phyloP scores from a whole-genome alignment of 2,888 invertebrate genomes.

The Heliothis peltigera region DNA sequence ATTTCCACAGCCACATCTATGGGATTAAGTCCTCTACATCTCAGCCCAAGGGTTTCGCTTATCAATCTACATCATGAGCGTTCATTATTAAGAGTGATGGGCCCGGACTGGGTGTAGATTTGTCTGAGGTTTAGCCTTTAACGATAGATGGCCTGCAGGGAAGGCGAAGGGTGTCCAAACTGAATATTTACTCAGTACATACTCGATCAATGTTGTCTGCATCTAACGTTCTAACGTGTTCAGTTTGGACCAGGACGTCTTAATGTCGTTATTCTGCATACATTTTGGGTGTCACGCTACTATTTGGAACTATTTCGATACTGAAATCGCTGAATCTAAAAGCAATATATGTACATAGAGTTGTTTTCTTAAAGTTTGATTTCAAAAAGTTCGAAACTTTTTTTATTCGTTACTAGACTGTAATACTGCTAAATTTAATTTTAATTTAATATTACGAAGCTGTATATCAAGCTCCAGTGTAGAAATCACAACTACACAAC shows the following conservation, averaged over 20 bases:
- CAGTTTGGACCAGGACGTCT: slow-evolving; percentile 15
- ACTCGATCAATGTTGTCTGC: slow-evolving; percentile 58
- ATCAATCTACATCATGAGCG: slow-evolving; percentile 89
- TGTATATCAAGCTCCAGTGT: too few relatives aligned
- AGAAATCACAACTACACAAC: too few relatives aligned
- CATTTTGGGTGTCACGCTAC: not conserved
- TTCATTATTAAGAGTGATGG: slow-evolving; percentile 89
- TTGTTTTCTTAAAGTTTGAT: too few relatives aligned
- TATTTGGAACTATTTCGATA: not conserved
- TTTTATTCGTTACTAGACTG: too few relatives aligned
- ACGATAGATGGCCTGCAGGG: slow-evolving; percentile 69
- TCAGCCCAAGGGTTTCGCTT: slow-evolving; percentile 79
- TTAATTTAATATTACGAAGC: too few relatives aligned
- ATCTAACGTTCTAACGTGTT: slow-evolving; percentile 37
- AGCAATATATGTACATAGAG: too few relatives aligned
- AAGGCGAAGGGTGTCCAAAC: slow-evolving; percentile 54
- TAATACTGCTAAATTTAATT: too few relatives aligned
- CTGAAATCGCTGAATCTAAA: not conserved
- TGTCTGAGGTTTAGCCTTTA: slow-evolving; percentile 83
- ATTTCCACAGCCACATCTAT: slow-evolving; percentile 58
- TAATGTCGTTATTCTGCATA: slow-evolving; percentile 3
- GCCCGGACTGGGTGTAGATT: slow-evolving; percentile 79
- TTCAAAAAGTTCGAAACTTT: too few relatives aligned
- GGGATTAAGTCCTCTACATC: slow-evolving; percentile 58
- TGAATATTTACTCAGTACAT: slow-evolving; percentile 64